Evolutionary conservation across 2,113 vertebrate genomes (phyloP), one percentile per base, ranked within the genome.

Genomic region (Benitochromis conjunctus): DNA sequence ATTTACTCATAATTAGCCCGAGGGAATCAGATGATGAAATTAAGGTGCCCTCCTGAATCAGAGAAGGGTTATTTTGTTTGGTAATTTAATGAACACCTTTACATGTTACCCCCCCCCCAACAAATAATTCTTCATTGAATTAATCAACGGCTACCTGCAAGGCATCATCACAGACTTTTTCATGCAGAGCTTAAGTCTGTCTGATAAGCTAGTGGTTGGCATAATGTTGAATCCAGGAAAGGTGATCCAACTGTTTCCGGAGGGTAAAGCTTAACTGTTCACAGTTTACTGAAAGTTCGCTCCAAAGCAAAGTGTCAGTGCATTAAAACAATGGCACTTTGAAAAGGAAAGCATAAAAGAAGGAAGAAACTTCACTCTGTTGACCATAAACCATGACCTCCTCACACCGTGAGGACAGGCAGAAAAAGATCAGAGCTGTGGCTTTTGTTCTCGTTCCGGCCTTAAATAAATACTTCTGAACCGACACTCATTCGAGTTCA

Each of bases 391-490:
- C n/a, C n/a, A n/a, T n/a, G n/a, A n/a, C n/a, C n/a, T n/a, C n/a
- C n/a, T n/a, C n/a, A n/a, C n/a, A n/a, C n/a, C n/a, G n/a, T n/a
- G n/a, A n/a, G n/a, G n/a, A n/a, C n/a, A n/a, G n/a, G n/a, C n/a
- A n/a, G n/a, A n/a, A n/a, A n/a, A n/a, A n/a, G n/a, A n/a, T n/a
- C 81, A 0, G 2, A 81, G 74, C 54, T 1, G 3, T 54, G 81
- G 79, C 64, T 62, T 86, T 69, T 81, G 66, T 21, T 54, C 34
- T 41, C 21, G 6, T 46, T 56, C 12, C 4, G 1, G 81, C 55
- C 84, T 88, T 85, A 88, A 90, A 90, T 87, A 90, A 91, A 83
- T 60, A 84, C 34, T 57, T 66, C 24, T 85, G 64, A 89, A 88
- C 24, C n/a, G 56, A 87, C 79, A 64, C 26, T 78, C 3, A 9